Base-by-base conservation (phyloP, 2,113 vertebrate species). In the Prionailurus viverrinus region DNA sequence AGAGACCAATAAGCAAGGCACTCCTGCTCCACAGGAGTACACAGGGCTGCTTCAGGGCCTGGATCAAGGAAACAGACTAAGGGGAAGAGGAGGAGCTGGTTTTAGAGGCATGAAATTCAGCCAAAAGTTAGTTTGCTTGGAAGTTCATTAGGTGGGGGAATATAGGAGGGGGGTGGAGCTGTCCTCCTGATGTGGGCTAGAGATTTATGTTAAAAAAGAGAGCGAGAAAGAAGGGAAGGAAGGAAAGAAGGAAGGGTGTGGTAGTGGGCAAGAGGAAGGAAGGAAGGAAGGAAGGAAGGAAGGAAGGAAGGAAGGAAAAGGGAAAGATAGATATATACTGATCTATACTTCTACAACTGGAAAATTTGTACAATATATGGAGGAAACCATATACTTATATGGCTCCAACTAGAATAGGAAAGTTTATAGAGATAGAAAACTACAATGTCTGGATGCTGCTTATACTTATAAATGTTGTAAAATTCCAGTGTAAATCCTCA, bases 401-500 rank as follows among this genome's bases (percentile, higher is more conserved):
- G 9, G 13, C 31, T 94, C 45, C 15, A 58, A 39, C 25, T 73
- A 89, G 73, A 96, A 95, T 79, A 31, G 36, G 29, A 87, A 92
- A 58, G 78, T 14, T 45, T 68, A 83, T 36, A 21, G 27, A 73
- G 19, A 27, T n/a, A 87, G 89, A 95, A 81, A 87, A 91, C 65
- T 91, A 5, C n/a, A 33, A 89, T 58, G 41, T 76, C 25, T n/a
- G 2, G 36, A 82, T 89, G 33, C 58, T 66, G 33, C 29, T 71
- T 71, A 2, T 81, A 58, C 51, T 78, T 94, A 65, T 4, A 61
- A 68, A 96, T 29, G 2, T 15, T 93, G 36, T 76, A 91, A 66
- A 93, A 71, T 33, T 95, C 36, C 74, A 89, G 87, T 41, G 45
- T 74, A 69, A 96, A 33, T 86, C 41, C 29, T 82, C 66, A 71